phyloP scores from a whole-genome alignment of 1,140 invertebrate species.

The Drosophila punjabiensis region DNA sequence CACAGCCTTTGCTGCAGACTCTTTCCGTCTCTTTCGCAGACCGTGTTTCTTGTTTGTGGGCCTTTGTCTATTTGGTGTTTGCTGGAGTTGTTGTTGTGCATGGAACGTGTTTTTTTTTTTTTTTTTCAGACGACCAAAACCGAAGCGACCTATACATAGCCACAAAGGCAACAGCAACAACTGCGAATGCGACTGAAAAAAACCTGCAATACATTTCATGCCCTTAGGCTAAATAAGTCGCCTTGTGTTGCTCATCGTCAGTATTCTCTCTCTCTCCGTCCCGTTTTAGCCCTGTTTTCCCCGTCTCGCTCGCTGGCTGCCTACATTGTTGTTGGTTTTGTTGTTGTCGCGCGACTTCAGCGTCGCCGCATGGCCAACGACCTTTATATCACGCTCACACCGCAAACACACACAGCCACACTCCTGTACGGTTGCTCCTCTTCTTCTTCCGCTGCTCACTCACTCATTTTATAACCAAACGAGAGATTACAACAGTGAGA shows the following conservation, averaged over 20 bases:
- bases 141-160: constrained; percentile 49
- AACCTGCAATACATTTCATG: constrained; percentile 80
- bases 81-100: constrained; percentile 26
- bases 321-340: constrained; percentile 57
- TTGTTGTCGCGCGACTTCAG: constrained; percentile 67
- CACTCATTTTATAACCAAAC: constrained; percentile 44
- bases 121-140: constrained; percentile 61
- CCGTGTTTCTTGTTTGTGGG: constrained; percentile 46
- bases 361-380: constrained; percentile 77
- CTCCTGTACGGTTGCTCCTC: constrained; percentile 36
- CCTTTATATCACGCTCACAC: constrained; percentile 72
- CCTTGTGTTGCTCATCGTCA: constrained; percentile 52
- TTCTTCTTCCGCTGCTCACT: constrained; percentile 66
- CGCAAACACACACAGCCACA: constrained; percentile 31
- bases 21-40: constrained; percentile 9
- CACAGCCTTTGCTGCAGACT: neutral
- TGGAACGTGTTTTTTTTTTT: constrained; percentile 70
- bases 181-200: constrained; percentile 38
- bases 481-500: constrained; percentile 32
- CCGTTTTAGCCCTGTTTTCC: constrained; percentile 16
- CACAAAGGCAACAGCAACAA: constrained; percentile 30
- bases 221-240: constrained; percentile 79
- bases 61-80: constrained; percentile 36
- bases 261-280: constrained; percentile 31
- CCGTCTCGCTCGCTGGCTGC: constrained; percentile 35